A percentile compares a stretch with the other conserved stretches of the same genome.
Conservation (phyloP, 2,888 invertebrate species). For the Plusia festucae region DNA sequence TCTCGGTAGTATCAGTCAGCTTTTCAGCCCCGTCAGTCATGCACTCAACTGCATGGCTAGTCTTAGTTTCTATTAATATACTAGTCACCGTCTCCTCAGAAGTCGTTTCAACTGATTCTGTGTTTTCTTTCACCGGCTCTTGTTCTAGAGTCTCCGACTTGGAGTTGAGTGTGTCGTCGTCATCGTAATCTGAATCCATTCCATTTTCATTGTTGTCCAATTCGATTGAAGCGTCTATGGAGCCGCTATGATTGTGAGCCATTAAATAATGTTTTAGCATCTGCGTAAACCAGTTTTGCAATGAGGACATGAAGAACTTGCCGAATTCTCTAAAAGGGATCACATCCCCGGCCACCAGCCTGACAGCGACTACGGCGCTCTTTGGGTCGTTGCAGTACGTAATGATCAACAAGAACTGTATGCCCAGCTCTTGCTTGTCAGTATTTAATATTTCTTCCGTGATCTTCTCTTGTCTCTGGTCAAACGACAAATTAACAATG, state of each 20-base stretch:
- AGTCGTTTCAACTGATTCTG: not conserved
- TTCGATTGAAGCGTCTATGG: constrained; percentile 50
- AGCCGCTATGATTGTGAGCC: constrained; percentile 49
- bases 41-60: not conserved
- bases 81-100: not conserved
- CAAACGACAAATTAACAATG: constrained; percentile 52
- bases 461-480: constrained; percentile 68
- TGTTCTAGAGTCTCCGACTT: constrained; percentile 8
- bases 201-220: constrained; percentile 36
- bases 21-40: not conserved
- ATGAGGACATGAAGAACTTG: constrained; percentile 66
- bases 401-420: constrained; percentile 68
- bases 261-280: constrained; percentile 62
- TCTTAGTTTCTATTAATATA: not conserved
- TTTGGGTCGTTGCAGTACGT: constrained; percentile 61
- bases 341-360: constrained; percentile 62
- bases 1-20: constrained; percentile 18
- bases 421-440: constrained; percentile 54
- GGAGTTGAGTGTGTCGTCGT: constrained; percentile 29
- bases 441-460: constrained; percentile 68
- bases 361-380: constrained; percentile 57
- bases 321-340: constrained; percentile 70
- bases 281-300: constrained; percentile 68
- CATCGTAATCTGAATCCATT: constrained; percentile 43
- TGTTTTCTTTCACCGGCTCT: not conserved